Conservation (phyloP, 2,113 vertebrate species). For the Pseudolaguvia tuberculata region DNA sequence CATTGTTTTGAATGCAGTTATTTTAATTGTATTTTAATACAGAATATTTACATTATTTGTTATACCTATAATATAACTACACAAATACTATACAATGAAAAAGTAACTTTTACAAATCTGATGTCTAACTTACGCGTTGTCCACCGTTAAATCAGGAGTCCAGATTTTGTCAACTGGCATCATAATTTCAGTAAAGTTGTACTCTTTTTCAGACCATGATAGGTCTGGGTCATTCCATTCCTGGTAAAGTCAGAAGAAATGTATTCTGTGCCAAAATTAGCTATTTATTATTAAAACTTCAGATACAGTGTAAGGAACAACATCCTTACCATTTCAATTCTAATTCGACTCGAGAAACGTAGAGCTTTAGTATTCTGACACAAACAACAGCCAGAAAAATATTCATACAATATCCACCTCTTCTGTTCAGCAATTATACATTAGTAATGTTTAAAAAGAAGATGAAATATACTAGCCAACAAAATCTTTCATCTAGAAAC, state of each 20-base stretch:
- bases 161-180: conserved; percentile 41
- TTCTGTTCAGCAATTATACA: neutral
- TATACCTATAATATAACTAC: neutral
- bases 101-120: neutral
- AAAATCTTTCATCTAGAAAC: too few relatives aligned
- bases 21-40: too few relatives aligned
- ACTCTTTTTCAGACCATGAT: neutral
- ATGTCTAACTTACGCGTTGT: conserved; percentile 33
- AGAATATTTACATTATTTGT: too few relatives aligned
- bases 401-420: neutral
- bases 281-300: neutral
- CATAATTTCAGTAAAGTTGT: conserved; percentile 6
- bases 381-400: neutral
- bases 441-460: neutral
- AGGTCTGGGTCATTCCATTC: conserved; percentile 32
- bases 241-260: conserved; percentile 11
- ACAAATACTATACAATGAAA: neutral
- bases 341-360: conserved; percentile 52
- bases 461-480: neutral
- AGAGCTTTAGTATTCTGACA: conserved; percentile 63
- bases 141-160: conserved; percentile 39
- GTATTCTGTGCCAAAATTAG: neutral
- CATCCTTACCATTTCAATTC: conserved; percentile 53
- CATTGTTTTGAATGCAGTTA: too few relatives aligned
- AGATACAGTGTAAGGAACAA: neutral